A percentile compares a stretch with the other conserved stretches of the same genome.
phyloP scores from a whole-genome alignment of 2,888 invertebrate species.

The Leucophenga maculata region DNA sequence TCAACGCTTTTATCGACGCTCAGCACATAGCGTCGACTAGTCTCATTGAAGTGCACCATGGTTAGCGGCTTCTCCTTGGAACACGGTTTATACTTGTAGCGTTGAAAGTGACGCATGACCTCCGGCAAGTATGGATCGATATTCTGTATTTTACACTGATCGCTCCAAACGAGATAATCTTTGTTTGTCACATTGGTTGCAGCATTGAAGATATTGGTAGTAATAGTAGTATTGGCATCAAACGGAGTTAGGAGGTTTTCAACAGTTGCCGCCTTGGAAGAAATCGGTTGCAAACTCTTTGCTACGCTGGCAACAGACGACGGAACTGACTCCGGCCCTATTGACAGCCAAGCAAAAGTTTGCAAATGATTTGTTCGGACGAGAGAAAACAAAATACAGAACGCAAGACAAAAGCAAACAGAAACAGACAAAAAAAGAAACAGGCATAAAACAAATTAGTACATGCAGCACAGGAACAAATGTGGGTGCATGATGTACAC shows the following conservation, averaged over 20 bases:
- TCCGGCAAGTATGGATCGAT: constrained; percentile 76
- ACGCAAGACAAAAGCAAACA: constrained; percentile 1
- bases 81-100: constrained; percentile 75
- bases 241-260: too few relatives aligned
- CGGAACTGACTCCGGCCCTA: background rate
- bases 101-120: constrained; percentile 74
- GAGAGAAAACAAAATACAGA: background rate
- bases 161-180: constrained; percentile 74
- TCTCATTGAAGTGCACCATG: constrained; percentile 55
- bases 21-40: constrained; percentile 58
- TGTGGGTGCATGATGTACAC: too few relatives aligned
- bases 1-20: constrained; percentile 57
- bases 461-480: background rate
- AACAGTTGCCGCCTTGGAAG: too few relatives aligned
- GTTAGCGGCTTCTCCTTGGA: constrained; percentile 68
- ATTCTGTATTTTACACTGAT: constrained; percentile 78
- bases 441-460: background rate
- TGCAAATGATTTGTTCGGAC: background rate
- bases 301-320: too few relatives aligned
- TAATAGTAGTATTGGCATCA: background rate
- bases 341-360: background rate
- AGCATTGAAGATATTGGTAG: background rate
- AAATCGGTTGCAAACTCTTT: too few relatives aligned
- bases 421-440: constrained; percentile 9
- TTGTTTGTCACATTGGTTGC: constrained; percentile 45